These are phyloP conservation scores for Anser brachyrhynchus DNA, from an alignment of 2,113 vertebrate species.

Conservation along the genomic window DNA sequence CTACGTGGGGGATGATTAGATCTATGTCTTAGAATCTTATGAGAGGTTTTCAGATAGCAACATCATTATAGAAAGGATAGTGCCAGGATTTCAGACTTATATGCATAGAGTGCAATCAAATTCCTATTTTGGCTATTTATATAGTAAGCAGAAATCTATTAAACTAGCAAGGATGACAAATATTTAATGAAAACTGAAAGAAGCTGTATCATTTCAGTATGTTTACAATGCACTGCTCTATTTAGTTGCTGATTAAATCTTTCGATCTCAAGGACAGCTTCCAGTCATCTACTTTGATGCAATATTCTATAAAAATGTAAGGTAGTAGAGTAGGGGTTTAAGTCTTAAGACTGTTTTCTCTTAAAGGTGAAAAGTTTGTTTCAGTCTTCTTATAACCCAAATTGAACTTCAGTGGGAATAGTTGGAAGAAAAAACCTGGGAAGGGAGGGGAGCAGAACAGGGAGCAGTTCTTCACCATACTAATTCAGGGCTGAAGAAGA, in stretches of 20 bases:
- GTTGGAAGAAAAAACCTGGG: neutral
- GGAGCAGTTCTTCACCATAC: neutral
- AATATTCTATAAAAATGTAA: neutral
- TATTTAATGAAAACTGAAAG: slow-evolving; percentile 3
- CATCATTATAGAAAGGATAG: neutral
- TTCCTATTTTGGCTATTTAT: neutral
- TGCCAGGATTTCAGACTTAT: neutral
- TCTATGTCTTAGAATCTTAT: neutral
- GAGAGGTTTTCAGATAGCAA: neutral
- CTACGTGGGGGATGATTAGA: neutral
- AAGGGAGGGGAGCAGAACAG: neutral
- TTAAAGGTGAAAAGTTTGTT: neutral
- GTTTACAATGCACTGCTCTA: neutral
- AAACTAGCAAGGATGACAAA: slow-evolving; percentile 12
- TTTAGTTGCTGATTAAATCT: slow-evolving; percentile 21
- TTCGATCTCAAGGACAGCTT: neutral
- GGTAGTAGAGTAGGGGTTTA: neutral
- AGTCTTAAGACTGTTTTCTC: neutral
- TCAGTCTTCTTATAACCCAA: neutral
- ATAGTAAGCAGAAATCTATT: neutral
- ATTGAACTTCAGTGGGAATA: neutral
- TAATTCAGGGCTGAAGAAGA: neutral
- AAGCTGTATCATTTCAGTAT: neutral
- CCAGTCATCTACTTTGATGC: neutral
- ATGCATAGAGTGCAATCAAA: neutral